A percentile compares a stretch with the other conserved stretches of the same genome.
phyloP scores from a whole-genome alignment of 2,888 invertebrate species.

The Cotesia congregata region DNA sequence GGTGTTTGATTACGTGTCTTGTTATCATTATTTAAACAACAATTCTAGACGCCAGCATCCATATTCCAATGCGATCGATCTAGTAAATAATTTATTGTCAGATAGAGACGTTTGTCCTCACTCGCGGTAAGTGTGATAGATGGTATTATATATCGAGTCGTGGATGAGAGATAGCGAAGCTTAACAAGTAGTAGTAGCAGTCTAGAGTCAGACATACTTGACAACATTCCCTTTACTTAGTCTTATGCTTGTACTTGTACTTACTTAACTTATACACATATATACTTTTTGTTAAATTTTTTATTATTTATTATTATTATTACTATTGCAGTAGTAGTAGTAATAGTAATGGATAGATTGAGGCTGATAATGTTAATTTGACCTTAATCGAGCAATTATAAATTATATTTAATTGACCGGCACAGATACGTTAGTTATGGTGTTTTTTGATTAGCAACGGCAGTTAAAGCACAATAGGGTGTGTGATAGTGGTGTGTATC shows the following conservation, averaged over 20 bases:
- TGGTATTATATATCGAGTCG: not conserved
- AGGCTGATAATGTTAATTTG: not conserved
- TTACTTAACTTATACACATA: not conserved
- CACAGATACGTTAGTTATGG: not conserved
- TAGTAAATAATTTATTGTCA: slow-evolving; percentile 33
- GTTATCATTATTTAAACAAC: slow-evolving; percentile 15
- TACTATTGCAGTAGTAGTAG: no score
- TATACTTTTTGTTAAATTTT: no score
- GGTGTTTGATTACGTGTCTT: slow-evolving; percentile 61
- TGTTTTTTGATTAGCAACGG: slow-evolving; percentile 16
- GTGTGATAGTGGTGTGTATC: slow-evolving; percentile 22
- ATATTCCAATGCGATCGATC: slow-evolving; percentile 20
- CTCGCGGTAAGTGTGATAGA: not conserved
- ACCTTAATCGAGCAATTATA: slow-evolving; percentile 4
- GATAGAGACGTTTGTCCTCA: not conserved
- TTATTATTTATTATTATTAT: no score
- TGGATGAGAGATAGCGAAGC: not conserved
- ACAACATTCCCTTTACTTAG: not conserved
- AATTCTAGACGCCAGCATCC: slow-evolving; percentile 12
- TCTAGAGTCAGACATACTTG: slow-evolving; percentile 27
- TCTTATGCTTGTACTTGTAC: not conserved
- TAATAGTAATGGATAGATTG: not conserved
- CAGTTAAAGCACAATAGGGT: slow-evolving; percentile 31
- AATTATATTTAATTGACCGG: not conserved
- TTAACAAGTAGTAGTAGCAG: slow-evolving; percentile 17